These are phyloP conservation scores for Nymphalis c-album DNA, from an alignment of 2,888 invertebrate species.

Conservation along the genomic window DNA sequence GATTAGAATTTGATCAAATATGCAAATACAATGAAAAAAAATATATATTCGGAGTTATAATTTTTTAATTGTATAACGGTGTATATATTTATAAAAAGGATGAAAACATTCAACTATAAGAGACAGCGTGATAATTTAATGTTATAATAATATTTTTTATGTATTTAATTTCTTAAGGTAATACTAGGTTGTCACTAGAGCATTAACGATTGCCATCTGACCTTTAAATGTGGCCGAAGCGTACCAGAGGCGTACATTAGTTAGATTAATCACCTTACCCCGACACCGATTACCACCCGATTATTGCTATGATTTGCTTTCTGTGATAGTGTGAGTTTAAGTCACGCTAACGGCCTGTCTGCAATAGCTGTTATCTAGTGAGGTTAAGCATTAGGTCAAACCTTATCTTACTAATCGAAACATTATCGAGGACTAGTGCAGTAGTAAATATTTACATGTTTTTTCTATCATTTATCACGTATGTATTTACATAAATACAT, in stretches of 20 bases:
- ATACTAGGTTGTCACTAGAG: conserved; percentile 10
- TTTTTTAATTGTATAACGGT: no score
- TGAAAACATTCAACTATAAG: no score
- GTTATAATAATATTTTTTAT: no score
- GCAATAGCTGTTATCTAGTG: not conserved
- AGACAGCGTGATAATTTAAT: no score
- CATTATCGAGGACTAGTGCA: no score
- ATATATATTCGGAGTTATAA: no score
- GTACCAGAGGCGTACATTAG: conserved; percentile 30
- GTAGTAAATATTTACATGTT: no score
- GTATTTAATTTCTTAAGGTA: not conserved
- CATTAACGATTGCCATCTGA: conserved; percentile 34
- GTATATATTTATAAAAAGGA: no score
- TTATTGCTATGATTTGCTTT: conserved; percentile 27
- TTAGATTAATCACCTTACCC: conserved; percentile 30
- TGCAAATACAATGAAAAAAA: no score
- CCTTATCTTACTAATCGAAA: not conserved
- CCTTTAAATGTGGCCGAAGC: conserved; percentile 26
- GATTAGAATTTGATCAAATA: no score
- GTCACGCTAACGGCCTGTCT: conserved; percentile 21
- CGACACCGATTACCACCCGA: conserved; percentile 33
- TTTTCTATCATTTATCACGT: no score
- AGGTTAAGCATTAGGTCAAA: not conserved
- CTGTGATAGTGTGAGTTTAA: conserved; percentile 18
- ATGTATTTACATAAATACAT: no score